Percentiles rank a stretch among this genome's conserved stretches.
Evolutionary conservation across 2,113 vertebrate genomes (phyloP).

Genomic region (Choloepus hoffmanni): DNA sequence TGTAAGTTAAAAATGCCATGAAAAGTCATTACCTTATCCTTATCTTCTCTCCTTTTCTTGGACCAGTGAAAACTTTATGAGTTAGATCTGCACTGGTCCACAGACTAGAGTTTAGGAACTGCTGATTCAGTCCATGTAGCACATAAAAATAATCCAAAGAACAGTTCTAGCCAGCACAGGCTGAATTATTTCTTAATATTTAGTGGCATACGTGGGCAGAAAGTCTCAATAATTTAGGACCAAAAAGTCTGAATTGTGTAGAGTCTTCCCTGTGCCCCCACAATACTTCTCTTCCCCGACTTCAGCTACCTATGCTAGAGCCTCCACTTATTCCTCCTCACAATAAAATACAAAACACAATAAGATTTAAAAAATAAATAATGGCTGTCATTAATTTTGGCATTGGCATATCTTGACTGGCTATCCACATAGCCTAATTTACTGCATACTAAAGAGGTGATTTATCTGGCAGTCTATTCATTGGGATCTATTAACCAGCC

Average conservation of each 20-base stretch:
- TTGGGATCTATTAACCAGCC: slow-evolving; percentile 49
- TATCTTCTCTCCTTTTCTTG: slow-evolving; percentile 8
- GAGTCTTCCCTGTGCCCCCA: not conserved
- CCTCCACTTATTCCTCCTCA: not conserved
- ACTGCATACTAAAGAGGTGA: slow-evolving; percentile 48
- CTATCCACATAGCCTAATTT: slow-evolving; percentile 45
- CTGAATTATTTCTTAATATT: slow-evolving; percentile 11
- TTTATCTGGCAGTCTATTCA: slow-evolving; percentile 53
- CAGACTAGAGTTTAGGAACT: not conserved
- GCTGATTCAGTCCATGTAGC: not conserved
- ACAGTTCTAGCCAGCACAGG: not conserved
- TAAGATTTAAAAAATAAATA: slow-evolving; percentile 20
- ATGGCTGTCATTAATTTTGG: slow-evolving; percentile 57
- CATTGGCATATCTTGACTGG: slow-evolving; percentile 33
- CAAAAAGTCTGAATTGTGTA: not conserved
- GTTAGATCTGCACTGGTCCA: not conserved
- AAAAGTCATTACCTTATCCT: not conserved
- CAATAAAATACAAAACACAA: not conserved
- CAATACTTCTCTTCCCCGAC: not conserved
- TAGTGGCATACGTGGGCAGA: not conserved
- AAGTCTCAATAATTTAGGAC: not conserved
- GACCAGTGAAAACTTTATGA: not conserved
- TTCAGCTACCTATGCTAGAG: not conserved
- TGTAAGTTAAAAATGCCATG: not conserved
- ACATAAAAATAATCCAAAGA: not conserved